A percentile compares a stretch with the other conserved stretches of the same genome.
These are phyloP conservation scores for Phymatocera aterrima DNA, from an alignment of 2,888 invertebrate genomes.

Conservation along the genomic window DNA sequence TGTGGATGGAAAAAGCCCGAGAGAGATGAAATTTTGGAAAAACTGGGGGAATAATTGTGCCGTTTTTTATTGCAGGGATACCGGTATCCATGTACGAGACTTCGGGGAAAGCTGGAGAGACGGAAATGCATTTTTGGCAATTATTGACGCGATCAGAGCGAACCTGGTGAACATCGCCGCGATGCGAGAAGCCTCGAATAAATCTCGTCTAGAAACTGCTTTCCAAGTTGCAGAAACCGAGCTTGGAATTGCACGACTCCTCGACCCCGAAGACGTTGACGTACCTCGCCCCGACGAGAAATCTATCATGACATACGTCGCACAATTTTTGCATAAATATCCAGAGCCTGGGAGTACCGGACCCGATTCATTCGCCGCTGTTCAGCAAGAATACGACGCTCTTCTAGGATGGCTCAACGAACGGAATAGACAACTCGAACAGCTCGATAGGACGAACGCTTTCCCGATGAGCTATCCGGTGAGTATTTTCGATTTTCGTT, in stretches of 20 bases:
- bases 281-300: conserved; percentile 97
- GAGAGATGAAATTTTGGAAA: not conserved
- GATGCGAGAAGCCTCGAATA: conserved; percentile 86
- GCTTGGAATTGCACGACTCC: conserved; percentile 91
- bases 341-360: conserved; percentile 89
- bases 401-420: conserved; percentile 89
- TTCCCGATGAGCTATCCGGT: conserved; percentile 85
- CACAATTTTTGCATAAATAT: conserved; percentile 97
- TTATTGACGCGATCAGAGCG: conserved; percentile 95
- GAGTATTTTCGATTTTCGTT: conserved; percentile 52
- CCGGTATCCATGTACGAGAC: conserved; percentile 92
- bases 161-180: conserved; percentile 93
- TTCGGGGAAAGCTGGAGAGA: conserved; percentile 98
- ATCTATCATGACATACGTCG: conserved; percentile 99
- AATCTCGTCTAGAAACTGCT: conserved; percentile 91
- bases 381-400: conserved; percentile 88
- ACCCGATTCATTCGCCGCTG: conserved; percentile 84
- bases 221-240: conserved; percentile 95
- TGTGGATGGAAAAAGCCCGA: not conserved
- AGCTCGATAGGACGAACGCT: conserved; percentile 85
- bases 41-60: not conserved
- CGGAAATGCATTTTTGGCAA: conserved; percentile 95
- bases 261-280: conserved; percentile 97
- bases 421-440: conserved; percentile 86
- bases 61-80: conserved; percentile 79